Evolutionary conservation across 2,113 vertebrate species (phyloP), one percentile per base, ranked within the genome.

Genomic region (Aepyceros melampus): DNA sequence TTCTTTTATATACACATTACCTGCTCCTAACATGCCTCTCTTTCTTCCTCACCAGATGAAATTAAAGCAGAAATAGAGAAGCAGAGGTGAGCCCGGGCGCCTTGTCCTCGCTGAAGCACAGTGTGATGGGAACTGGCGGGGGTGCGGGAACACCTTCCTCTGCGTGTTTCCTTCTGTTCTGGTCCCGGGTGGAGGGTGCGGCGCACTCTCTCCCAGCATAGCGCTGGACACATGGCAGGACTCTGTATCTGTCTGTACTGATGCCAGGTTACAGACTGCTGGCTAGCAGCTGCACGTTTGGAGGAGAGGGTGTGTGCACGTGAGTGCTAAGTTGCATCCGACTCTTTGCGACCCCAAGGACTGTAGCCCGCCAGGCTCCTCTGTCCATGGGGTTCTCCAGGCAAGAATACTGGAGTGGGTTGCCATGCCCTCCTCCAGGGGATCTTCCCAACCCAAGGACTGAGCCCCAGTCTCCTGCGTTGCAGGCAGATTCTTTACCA

Each of bases 61-160:
- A 99, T 99, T 98, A 99, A 99, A 99, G 95, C 97, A 43, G 99
- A 99, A 97, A 98, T 99, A 96, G 99, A 99, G 98, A 99, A 99
- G 96, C 99, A 99, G 98, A 99, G 99, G 99, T 99, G 99, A 99
- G 98, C 97, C 45, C 25, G 40, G 25, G 49, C 29, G 10, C 74
- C 78, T 88, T 87, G 14, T 97, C 27, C 58, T 85, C 56, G 62
- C 62, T 60, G 36, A 49, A 49, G 45, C n/a, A 29, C 5, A 16
- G 33, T 71, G 7, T 21, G 16, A 51, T 40, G 13, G 62, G 89
- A 40, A 6, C 55, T 45, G 62, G 76, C 5, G 11, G 62, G 27
- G 40, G 25, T 25, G 0, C 27, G 3, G 79, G 47, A 43, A 53
- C 21, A 2, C 11, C 45, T 71, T n/a, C 88, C 36, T 62, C 40